Evolutionary conservation across 2,113 vertebrate genomes (phyloP).

Genomic region (Urocynchramus pylzowi): DNA sequence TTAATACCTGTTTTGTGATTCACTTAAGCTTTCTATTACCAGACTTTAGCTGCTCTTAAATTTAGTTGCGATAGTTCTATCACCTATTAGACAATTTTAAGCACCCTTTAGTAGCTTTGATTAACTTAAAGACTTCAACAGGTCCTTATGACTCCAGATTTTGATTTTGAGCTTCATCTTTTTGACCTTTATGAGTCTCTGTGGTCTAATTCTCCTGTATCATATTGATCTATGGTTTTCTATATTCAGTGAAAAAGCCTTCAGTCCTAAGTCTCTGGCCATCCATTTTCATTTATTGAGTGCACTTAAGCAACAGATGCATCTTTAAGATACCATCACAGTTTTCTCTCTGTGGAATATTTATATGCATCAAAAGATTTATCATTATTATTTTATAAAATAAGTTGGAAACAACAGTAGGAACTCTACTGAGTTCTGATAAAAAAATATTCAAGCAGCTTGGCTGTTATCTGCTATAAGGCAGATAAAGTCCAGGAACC

Average conservation of each 20-base stretch:
- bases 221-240: neutral
- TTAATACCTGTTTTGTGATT: neutral
- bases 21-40: neutral
- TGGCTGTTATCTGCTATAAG: neutral
- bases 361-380: neutral
- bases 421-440: neutral
- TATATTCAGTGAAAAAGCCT: neutral
- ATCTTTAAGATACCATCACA: neutral
- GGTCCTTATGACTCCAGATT: neutral
- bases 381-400: neutral
- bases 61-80: neutral
- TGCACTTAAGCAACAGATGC: neutral
- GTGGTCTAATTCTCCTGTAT: neutral
- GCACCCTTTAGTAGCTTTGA: neutral
- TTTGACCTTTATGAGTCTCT: neutral
- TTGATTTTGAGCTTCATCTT: neutral
- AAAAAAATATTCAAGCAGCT: neutral
- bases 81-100: neutral
- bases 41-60: neutral
- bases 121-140: neutral
- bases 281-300: neutral
- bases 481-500: neutral
- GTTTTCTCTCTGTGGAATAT: neutral
- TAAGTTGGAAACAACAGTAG: neutral
- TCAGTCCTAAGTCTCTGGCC: neutral